These are phyloP conservation scores for Sciurus carolinensis DNA, from an alignment of 2,797 vertebrate genomes.

Conservation along the genomic window DNA sequence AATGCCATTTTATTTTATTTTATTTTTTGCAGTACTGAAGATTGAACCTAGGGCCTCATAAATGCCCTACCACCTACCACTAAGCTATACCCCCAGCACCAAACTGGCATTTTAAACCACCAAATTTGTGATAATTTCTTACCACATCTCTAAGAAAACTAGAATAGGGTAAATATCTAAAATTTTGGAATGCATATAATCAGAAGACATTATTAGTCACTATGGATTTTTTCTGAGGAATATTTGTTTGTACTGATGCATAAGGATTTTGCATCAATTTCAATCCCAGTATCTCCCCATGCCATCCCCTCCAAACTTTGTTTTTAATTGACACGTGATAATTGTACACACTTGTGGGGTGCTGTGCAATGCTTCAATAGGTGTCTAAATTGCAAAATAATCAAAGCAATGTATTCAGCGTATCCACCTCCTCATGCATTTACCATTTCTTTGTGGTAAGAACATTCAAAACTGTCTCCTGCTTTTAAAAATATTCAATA, in stretches of 20 bases:
- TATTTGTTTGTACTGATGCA: not conserved
- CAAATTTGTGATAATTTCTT: not conserved
- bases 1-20: not conserved
- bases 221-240: not conserved
- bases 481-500: not conserved
- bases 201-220: not conserved
- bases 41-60: no score
- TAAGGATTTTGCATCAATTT: not conserved
- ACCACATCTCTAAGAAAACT: not conserved
- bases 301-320: no score
- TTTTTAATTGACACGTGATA: no score
- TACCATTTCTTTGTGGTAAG: not conserved
- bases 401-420: not conserved
- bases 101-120: not conserved
- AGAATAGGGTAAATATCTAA: not conserved
- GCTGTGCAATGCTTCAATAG: not conserved
- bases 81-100: no score
- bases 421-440: not conserved
- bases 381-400: not conserved
- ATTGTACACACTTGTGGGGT: not conserved
- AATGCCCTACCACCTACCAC: no score
- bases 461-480: not conserved
- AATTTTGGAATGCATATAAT: not conserved
- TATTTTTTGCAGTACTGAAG: no score
- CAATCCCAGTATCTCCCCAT: no score